These are phyloP conservation scores for Oncorhynchus masou DNA, from an alignment of 2,113 vertebrate genomes.

Conservation along the genomic window DNA sequence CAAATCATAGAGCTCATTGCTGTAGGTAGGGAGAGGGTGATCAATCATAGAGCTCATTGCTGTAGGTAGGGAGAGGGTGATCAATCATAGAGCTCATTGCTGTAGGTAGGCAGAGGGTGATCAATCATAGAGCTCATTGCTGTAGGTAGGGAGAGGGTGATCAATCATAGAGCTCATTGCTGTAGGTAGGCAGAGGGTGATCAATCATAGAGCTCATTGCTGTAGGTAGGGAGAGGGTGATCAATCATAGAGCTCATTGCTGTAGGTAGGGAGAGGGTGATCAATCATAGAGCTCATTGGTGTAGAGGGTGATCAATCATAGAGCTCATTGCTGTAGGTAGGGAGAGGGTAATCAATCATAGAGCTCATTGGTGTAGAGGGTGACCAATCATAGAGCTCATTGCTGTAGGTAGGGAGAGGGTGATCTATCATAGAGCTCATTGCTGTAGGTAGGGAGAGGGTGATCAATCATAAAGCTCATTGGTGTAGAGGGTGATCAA, in stretches of 20 bases:
- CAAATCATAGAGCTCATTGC: conserved; percentile 13
- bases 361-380: too few species aligned
- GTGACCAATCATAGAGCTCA: conserved; percentile 1
- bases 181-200: too few species aligned
- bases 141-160: conserved; percentile 13
- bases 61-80: not conserved
- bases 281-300: too few species aligned
- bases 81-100: conserved; percentile 12
- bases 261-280: too few species aligned
- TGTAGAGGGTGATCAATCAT: too few species aligned
- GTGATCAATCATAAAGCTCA: not conserved
- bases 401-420: not conserved
- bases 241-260: too few species aligned
- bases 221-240: too few species aligned
- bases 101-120: not conserved
- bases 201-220: too few species aligned
- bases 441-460: conserved; percentile 10
- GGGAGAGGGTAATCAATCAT: too few species aligned
- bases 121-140: conserved; percentile 10
- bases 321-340: too few species aligned
- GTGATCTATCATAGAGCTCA: conserved; percentile 1
- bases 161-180: conserved; percentile 9
- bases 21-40: not conserved
- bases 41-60: too few species aligned
- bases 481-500: conserved; percentile 7